Base-by-base conservation (phyloP, 2,113 vertebrate genomes). In the Cebus imitator region DNA sequence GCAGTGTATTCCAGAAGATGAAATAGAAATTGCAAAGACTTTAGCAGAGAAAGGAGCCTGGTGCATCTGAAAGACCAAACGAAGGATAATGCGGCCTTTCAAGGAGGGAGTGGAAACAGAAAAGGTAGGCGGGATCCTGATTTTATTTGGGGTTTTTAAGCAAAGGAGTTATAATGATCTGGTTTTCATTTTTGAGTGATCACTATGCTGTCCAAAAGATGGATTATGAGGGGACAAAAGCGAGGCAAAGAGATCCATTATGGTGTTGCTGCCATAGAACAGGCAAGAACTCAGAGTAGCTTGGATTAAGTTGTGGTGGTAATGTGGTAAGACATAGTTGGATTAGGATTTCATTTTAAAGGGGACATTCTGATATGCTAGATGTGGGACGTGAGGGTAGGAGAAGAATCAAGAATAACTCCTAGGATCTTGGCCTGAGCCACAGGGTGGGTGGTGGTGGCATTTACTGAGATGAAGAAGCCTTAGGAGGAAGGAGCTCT, bases 371-470 rank as follows among this genome's bases (percentile, higher is more conserved):
- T 32, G 21, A 40, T 72, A 21, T 50, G 52, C 27, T 86, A 21
- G 23, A 11, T 64, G 43, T 43, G 18, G 57, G 10, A 57, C 21
- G 3, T 68, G 12, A 90, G 20, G 8, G 35, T 21, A 48, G 23
- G 21, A 50, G 18, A 68, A 20, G 9, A 58, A 73, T 72, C 17
- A 64, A 55, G 21, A n/a, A 32, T 35, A 32, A n/a, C 3, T 40
- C 20, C 7, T 27, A 68, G 17, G 27, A 35, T 70, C 17, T 72
- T 40, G 10, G 7, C 87, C 12, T 57, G 11, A 80, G 70, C 40
- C 68, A 8, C 18, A 4, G 6, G 4, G 16, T 48, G 0, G n/a
- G 9, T 27, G 4, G 23, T 66, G 5, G 12, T 10, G 40, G 27
- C 1, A 57, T 79, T 91, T 73, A 76, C 45, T 48, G 27, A 90